phyloP scores from a whole-genome alignment of 2,113 vertebrate species.

The Chiloscyllium plagiosum region DNA sequence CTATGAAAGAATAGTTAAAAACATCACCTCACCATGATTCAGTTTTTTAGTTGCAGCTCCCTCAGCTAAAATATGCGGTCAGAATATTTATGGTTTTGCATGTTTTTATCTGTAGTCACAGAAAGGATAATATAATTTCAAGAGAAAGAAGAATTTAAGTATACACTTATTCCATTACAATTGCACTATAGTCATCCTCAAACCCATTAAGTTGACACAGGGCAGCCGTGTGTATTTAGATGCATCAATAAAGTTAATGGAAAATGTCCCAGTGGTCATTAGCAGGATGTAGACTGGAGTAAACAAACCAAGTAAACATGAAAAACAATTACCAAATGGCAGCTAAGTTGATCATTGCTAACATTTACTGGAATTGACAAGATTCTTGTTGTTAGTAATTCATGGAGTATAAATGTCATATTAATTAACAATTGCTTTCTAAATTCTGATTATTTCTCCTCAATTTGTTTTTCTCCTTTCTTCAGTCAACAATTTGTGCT shows the following conservation, averaged over 20 bases:
- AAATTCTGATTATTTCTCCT: background rate
- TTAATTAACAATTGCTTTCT: background rate
- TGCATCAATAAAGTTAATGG: constrained; percentile 1
- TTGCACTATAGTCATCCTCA: background rate
- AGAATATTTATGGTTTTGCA: background rate
- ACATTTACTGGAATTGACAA: background rate
- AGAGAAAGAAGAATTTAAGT: background rate
- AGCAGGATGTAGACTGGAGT: background rate
- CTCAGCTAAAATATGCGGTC: background rate
- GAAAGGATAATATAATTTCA: background rate
- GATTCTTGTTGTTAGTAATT: background rate
- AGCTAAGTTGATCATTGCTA: background rate
- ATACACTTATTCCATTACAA: background rate
- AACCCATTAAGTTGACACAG: background rate
- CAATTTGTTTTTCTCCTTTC: background rate
- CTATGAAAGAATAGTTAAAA: no score
- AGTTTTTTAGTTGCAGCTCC: background rate
- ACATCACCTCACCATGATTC: background rate
- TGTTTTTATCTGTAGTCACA: background rate
- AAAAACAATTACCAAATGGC: background rate
- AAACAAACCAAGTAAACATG: background rate
- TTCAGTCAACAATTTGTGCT: background rate
- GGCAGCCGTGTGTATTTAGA: background rate
- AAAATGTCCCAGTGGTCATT: background rate
- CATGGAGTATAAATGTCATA: background rate